Conservation (phyloP, 2,113 vertebrate species). For the Barbus barbus region DNA sequence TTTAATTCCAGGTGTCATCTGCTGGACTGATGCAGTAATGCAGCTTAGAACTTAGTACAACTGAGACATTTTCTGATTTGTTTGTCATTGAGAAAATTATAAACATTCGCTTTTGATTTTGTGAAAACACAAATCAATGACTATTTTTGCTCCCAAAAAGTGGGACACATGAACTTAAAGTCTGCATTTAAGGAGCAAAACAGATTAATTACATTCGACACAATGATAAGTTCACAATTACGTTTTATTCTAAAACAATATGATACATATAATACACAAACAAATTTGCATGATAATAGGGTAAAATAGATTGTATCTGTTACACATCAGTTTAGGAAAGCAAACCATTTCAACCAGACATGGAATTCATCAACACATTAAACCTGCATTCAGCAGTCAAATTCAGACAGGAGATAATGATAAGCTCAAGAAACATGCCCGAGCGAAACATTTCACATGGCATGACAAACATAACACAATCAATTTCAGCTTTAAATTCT, state of each 20-base stretch:
- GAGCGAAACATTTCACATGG: not conserved
- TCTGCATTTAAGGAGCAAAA: not conserved
- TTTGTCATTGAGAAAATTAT: not conserved
- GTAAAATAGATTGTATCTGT: constrained; percentile 38
- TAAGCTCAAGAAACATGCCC: constrained; percentile 19
- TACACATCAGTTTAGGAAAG: constrained; percentile 35
- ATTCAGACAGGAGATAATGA: constrained; percentile 30
- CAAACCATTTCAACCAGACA: constrained; percentile 28
- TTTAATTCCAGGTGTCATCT: not conserved
- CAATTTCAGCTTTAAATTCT: not conserved
- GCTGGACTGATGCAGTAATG: not conserved
- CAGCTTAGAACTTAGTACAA: not conserved
- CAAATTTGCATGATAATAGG: constrained; percentile 30
- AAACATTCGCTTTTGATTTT: not conserved
- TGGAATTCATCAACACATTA: constrained; percentile 31
- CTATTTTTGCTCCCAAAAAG: not conserved
- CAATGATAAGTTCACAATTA: not conserved
- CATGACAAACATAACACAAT: constrained; percentile 9
- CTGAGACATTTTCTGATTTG: not conserved
- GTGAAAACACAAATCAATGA: too few species aligned
- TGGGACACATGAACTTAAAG: not conserved
- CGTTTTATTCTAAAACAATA: constrained; percentile 50
- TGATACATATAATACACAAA: constrained; percentile 49
- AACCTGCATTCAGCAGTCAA: constrained; percentile 12
- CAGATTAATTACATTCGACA: not conserved